These are phyloP conservation scores for Sylvilagus floridanus DNA, from an alignment of 2,797 vertebrate species.

Conservation along the genomic window DNA sequence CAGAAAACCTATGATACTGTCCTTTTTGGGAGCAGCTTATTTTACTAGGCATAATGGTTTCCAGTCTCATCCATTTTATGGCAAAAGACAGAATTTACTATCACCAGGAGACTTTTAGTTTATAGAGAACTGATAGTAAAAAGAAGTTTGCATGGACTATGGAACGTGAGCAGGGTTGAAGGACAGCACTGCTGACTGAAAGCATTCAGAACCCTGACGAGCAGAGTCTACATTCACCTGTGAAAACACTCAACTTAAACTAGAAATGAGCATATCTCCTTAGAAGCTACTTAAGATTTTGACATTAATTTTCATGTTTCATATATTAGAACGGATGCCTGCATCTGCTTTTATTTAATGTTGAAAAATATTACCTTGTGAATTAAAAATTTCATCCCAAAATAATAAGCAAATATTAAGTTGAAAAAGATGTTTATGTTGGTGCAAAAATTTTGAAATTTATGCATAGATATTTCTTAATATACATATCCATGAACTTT, in stretches of 20 bases:
- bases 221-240: not conserved
- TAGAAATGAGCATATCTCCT: not conserved
- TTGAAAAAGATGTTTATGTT: too few species aligned
- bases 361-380: not conserved
- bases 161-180: not conserved
- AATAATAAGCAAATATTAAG: too few species aligned
- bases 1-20: too few species aligned
- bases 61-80: too few species aligned
- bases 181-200: not conserved
- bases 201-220: not conserved
- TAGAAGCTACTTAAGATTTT: not conserved
- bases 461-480: too few species aligned
- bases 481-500: too few species aligned
- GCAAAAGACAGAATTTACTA: too few species aligned
- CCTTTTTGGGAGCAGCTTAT: too few species aligned
- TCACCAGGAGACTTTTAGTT: not conserved
- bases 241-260: not conserved
- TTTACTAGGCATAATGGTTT: too few species aligned
- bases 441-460: too few species aligned
- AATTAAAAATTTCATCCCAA: too few species aligned
- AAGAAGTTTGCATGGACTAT: not conserved
- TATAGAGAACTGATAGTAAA: not conserved
- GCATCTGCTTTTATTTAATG: not conserved
- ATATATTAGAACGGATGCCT: not conserved
- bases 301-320: not conserved